A percentile compares a stretch with the other conserved stretches of the same genome.
phyloP scores from a whole-genome alignment of 2,797 vertebrate species.

The Enteromius viviparus region DNA sequence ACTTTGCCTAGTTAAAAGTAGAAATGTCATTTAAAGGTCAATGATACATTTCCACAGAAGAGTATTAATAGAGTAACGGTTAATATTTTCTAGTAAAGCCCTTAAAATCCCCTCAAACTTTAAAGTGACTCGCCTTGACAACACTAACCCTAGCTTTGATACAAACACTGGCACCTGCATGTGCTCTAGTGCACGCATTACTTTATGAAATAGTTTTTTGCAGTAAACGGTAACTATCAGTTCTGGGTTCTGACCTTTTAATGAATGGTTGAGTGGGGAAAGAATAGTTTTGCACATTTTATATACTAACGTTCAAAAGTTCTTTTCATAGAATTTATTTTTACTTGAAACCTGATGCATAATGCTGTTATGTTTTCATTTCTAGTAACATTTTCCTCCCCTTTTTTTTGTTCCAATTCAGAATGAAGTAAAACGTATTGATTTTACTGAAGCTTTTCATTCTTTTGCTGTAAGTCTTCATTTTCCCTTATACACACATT shows the following conservation, averaged over 20 bases:
- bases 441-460: conserved; percentile 89
- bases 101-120: background rate
- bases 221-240: background rate
- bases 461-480: conserved; percentile 88
- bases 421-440: conserved; percentile 89
- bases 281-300: background rate
- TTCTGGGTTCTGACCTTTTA: background rate
- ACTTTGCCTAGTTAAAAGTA: background rate
- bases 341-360: conserved; percentile 67
- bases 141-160: background rate
- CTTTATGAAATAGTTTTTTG: conserved; percentile 36
- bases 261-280: background rate
- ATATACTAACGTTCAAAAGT: conserved; percentile 20
- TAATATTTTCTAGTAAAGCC: conserved; percentile 1
- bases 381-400: conserved; percentile 69
- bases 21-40: background rate
- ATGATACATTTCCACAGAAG: background rate
- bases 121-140: background rate
- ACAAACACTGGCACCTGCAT: conserved; percentile 32
- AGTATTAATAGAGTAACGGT: background rate
- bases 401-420: conserved; percentile 78
- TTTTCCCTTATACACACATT: conserved; percentile 72
- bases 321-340: conserved; percentile 44
- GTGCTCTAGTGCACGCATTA: conserved; percentile 48
- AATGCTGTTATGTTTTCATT: conserved; percentile 72